These are phyloP conservation scores for Julus scandinavius DNA, from an alignment of 2,888 invertebrate genomes.

Conservation along the genomic window DNA sequence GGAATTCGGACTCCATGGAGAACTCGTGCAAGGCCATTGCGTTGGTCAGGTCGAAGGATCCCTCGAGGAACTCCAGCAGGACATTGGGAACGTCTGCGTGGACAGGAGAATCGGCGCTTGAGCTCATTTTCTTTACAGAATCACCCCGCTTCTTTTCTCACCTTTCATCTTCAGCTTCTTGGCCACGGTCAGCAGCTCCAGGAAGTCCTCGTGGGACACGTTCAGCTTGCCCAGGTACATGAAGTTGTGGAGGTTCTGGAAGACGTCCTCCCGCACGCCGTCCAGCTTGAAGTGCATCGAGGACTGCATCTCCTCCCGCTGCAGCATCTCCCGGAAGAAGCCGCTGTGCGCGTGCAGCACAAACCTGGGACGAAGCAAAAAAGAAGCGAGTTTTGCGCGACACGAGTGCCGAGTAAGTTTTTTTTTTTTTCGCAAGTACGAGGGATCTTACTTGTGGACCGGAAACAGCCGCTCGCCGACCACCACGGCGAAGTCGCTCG, in stretches of 20 bases:
- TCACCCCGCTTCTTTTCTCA: not conserved
- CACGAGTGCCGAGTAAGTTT: too few relatives aligned
- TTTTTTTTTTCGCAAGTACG: not conserved
- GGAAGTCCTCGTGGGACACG: not conserved
- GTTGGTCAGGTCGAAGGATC: slow-evolving; percentile 44
- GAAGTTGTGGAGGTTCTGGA: slow-evolving; percentile 41
- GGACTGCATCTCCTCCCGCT: not conserved
- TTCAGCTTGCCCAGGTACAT: slow-evolving; percentile 46
- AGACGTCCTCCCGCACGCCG: not conserved
- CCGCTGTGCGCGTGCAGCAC: slow-evolving; percentile 6
- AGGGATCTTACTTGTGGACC: slow-evolving; percentile 24
- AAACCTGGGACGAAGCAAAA: not conserved
- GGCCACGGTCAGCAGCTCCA: not conserved
- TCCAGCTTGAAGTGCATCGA: not conserved
- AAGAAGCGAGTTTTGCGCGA: too few relatives aligned
- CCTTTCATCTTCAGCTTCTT: not conserved
- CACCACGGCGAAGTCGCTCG: slow-evolving; percentile 28
- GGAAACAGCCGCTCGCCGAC: not conserved
- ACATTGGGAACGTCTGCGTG: not conserved
- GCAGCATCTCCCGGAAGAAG: not conserved
- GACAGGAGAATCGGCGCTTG: not conserved
- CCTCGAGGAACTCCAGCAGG: slow-evolving; percentile 36
- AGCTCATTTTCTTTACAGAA: too few relatives aligned
- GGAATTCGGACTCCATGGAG: not conserved
- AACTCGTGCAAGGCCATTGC: slow-evolving; percentile 9